Percentiles rank a stretch among this genome's conserved stretches.
Evolutionary conservation across 1,140 invertebrate genomes (phyloP).

Genomic region (Euglossa dilemma): DNA sequence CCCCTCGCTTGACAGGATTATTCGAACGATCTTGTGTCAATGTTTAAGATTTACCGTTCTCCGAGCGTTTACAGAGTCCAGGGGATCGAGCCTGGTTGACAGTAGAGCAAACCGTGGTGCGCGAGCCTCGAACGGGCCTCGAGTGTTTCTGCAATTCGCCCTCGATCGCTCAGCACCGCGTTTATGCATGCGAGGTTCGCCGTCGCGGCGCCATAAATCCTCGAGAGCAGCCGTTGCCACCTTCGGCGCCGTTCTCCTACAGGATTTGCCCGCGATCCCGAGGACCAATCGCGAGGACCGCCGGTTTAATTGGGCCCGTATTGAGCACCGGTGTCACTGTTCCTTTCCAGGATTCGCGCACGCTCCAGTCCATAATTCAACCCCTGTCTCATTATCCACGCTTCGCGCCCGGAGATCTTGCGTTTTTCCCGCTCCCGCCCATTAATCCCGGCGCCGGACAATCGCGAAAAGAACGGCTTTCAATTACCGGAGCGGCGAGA

Average conservation of each 20-base stretch:
- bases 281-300: not conserved
- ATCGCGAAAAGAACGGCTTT: not conserved
- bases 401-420: not conserved
- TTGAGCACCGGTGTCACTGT: not conserved
- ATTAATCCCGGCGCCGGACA: not conserved
- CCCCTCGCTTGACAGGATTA: not conserved
- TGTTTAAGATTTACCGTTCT: conserved; percentile 31
- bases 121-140: not conserved
- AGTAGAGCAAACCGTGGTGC: conserved; percentile 14
- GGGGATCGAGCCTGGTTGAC: conserved; percentile 13
- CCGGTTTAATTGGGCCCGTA: not conserved
- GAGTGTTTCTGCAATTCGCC: conserved; percentile 31
- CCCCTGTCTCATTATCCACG: conserved; percentile 30
- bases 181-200: conserved; percentile 17
- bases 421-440: not conserved
- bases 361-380: conserved; percentile 2
- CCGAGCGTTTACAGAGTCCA: conserved; percentile 17
- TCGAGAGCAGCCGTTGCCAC: conserved; percentile 3
- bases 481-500: not conserved
- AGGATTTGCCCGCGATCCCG: no score
- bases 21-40: conserved; percentile 26
- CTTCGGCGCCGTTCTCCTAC: not conserved
- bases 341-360: not conserved
- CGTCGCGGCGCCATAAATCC: conserved; percentile 9
- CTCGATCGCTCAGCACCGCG: conserved; percentile 5